Percentiles rank a stretch among this genome's conserved stretches.
Evolutionary conservation across 1,140 invertebrate species (phyloP).

Genomic region (Belonocnema kinseyi): DNA sequence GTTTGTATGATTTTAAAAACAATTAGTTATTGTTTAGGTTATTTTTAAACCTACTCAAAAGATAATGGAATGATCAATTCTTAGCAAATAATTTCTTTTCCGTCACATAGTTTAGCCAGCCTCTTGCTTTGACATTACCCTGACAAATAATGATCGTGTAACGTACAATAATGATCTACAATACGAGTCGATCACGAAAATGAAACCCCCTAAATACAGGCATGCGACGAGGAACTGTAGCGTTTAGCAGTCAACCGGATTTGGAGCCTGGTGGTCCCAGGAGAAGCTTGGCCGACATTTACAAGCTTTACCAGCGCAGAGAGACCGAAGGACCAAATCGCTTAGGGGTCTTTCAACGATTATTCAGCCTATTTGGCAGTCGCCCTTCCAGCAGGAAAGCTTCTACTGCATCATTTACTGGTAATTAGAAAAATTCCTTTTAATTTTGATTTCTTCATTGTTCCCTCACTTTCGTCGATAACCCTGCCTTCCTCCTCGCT

Average conservation of each 20-base stretch:
- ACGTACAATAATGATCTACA: constrained; percentile 40
- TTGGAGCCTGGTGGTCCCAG: constrained; percentile 64
- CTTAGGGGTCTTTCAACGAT: constrained; percentile 70
- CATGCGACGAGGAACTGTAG: constrained; percentile 73
- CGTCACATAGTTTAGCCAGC: constrained; percentile 5
- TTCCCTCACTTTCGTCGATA: too few relatives aligned
- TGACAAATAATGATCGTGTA: not conserved
- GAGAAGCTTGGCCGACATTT: constrained; percentile 70
- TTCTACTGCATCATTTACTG: constrained; percentile 80
- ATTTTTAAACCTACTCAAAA: too few relatives aligned
- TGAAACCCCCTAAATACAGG: constrained; percentile 61
- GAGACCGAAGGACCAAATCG: constrained; percentile 70
- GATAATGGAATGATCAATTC: too few relatives aligned
- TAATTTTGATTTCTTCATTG: too few relatives aligned
- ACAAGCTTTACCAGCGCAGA: constrained; percentile 68
- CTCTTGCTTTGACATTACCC: not conserved
- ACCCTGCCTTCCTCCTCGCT: too few relatives aligned
- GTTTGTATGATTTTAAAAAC: too few relatives aligned
- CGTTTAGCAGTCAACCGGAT: constrained; percentile 81
- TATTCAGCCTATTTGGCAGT: constrained; percentile 78
- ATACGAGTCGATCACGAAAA: constrained; percentile 44
- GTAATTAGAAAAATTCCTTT: constrained; percentile 52
- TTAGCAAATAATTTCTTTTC: too few relatives aligned
- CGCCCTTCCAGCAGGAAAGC: constrained; percentile 79
- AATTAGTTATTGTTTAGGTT: too few relatives aligned